Percentiles rank a stretch among this genome's conserved stretches.
Evolutionary conservation across 1,140 invertebrate genomes (phyloP).

Genomic region (Ceratosolen solmsi): DNA sequence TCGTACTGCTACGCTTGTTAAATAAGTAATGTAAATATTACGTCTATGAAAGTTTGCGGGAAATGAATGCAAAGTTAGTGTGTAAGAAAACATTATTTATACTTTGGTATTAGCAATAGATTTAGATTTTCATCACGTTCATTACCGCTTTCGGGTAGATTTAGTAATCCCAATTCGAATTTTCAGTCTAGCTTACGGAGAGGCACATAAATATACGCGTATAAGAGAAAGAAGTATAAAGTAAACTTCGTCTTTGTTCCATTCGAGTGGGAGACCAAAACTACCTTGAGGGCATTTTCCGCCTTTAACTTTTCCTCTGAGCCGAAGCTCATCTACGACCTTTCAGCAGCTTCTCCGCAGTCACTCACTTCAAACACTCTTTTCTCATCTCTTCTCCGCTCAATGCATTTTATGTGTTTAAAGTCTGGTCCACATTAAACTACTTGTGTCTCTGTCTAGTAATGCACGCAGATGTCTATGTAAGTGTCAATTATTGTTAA

Average conservation of each 20-base stretch:
- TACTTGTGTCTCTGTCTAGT: background rate
- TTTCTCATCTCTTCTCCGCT: background rate
- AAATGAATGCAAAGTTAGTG: background rate
- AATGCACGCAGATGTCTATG: background rate
- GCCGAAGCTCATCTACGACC: background rate
- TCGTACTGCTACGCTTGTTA: background rate
- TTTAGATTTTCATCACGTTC: background rate
- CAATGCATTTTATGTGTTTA: constrained; percentile 33
- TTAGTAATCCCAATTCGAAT: background rate
- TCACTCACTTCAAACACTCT: constrained; percentile 1
- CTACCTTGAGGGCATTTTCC: constrained; percentile 24
- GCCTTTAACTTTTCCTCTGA: constrained; percentile 11
- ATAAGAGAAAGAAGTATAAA: background rate
- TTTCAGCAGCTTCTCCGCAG: constrained; percentile 9
- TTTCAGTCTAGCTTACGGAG: background rate
- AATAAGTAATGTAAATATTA: too few species aligned
- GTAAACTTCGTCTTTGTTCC: constrained; percentile 31
- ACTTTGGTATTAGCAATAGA: background rate
- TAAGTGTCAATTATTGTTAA: background rate
- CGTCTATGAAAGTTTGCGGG: too few species aligned
- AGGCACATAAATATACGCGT: background rate
- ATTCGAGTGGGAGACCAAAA: constrained; percentile 20
- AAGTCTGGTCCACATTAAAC: background rate
- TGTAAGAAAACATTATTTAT: background rate
- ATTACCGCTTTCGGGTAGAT: background rate